Evolutionary conservation across 2,797 vertebrate species (phyloP), one percentile per base, ranked within the genome.

Genomic region (Rhynchonycteris naso): DNA sequence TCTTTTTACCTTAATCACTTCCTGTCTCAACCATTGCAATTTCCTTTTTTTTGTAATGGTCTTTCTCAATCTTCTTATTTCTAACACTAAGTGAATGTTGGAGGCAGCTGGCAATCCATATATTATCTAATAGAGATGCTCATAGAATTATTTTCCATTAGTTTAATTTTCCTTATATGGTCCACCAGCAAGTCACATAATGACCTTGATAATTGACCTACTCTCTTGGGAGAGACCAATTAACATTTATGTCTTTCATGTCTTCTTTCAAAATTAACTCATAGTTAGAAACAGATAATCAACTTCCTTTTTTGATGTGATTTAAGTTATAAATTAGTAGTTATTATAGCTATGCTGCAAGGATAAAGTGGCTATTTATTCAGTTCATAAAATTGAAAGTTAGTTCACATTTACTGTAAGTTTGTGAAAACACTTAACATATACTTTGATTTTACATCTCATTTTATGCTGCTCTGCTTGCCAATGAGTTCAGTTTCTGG

Each of bases 241-340:
- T 95, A 93, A 85, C 92, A 94, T 95, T 93, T 92, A 93, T 80
- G 38, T 83, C 47, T 87, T 74, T 84, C 35, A 74, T 30, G 4
- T 79, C 24, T 84, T 9, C 82, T 63, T 97, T 94, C 26, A 95
- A 82, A 92, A 89, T 93, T 93, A 97, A 95, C 61, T 95, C 90
- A 92, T 56, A 71, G 78, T 82, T 92, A 92, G 63, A 96, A 95
- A 87, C 38, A 95, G 79, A 81, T 93, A 93, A 92, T 96, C 84
- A 94, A 74, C 35, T 22, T 65, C 30, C 7, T 86, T 96, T 95
- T 95, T 82, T 78, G 59, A 90, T 87, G 8, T 83, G 79, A 92
- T 83, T 93, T 93, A 98, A 98, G 93, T 92, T 97, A 78, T 58
- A 90, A 43, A 94, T 96, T 90, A 89, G 68, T 85, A 79, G 52